phyloP scores from a whole-genome alignment of 2,888 invertebrate genomes.

The Phorcus lineatus region DNA sequence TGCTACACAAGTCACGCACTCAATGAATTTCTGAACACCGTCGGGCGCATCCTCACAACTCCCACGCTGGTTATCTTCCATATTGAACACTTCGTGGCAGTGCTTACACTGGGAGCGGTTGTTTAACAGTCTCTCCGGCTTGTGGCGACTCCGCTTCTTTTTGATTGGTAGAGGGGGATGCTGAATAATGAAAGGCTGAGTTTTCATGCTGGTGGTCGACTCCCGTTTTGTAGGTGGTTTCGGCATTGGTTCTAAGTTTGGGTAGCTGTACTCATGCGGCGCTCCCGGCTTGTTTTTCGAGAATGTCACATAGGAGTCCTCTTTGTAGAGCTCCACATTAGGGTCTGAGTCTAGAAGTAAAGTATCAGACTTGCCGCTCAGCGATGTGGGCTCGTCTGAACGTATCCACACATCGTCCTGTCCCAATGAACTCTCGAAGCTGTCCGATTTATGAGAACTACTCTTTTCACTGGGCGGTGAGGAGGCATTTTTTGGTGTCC shows the following conservation, averaged over 20 bases:
- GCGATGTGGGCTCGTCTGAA: constrained; percentile 59
- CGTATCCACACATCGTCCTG: constrained; percentile 69
- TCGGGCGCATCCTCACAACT: constrained; percentile 87
- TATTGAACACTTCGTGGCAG: constrained; percentile 80
- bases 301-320: constrained; percentile 68
- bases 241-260: constrained; percentile 79
- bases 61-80: constrained; percentile 90
- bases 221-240: constrained; percentile 66
- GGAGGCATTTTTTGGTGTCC: constrained; percentile 44
- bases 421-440: constrained; percentile 54
- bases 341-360: constrained; percentile 57
- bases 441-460: constrained; percentile 52
- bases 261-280: constrained; percentile 90
- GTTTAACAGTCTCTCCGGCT: constrained; percentile 34
- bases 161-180: constrained; percentile 40
- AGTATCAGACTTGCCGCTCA: constrained; percentile 64
- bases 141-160: constrained; percentile 55
- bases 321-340: constrained; percentile 56
- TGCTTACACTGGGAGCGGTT: constrained; percentile 76
- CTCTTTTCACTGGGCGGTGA: constrained; percentile 65
- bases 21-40: constrained; percentile 86
- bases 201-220: constrained; percentile 61
- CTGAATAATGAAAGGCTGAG: constrained; percentile 49
- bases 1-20: constrained; percentile 88
- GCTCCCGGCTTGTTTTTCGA: constrained; percentile 56